Conservation (phyloP, 2,797 vertebrate species). For the Corythornis leucogaster region DNA sequence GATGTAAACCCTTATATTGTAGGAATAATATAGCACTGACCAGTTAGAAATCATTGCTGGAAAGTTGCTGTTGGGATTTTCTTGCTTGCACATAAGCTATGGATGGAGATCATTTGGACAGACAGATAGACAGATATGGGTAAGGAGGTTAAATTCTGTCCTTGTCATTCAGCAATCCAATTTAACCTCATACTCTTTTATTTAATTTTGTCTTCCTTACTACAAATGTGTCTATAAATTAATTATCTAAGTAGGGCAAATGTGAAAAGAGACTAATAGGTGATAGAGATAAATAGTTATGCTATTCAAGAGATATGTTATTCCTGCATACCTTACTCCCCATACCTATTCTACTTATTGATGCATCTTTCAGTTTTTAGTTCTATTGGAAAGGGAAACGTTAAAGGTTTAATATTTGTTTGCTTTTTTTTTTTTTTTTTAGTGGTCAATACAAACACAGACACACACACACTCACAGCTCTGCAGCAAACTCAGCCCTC, state of each 20-base stretch:
- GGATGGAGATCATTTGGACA: background rate
- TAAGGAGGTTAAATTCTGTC: background rate
- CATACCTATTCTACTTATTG: background rate
- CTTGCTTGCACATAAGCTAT: background rate
- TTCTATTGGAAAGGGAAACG: background rate
- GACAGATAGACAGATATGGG: background rate
- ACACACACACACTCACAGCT: background rate
- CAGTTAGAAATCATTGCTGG: background rate
- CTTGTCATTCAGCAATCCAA: background rate
- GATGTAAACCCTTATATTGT: background rate
- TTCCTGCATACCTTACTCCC: background rate
- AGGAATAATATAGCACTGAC: background rate
- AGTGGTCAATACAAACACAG: background rate
- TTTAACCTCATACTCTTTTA: slow-evolving; percentile 26
- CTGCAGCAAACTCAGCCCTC: background rate
- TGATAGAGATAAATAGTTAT: slow-evolving; percentile 13
- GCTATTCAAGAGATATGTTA: background rate
- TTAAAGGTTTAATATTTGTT: background rate
- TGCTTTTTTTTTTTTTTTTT: background rate
- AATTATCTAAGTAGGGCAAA: slow-evolving; percentile 10
- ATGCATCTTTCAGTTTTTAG: background rate
- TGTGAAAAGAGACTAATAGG: background rate
- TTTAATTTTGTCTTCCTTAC: background rate
- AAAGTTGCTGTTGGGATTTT: background rate
- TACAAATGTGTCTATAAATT: slow-evolving; percentile 26